Conservation (phyloP, 2,888 invertebrate species). For the Formica aserva region DNA sequence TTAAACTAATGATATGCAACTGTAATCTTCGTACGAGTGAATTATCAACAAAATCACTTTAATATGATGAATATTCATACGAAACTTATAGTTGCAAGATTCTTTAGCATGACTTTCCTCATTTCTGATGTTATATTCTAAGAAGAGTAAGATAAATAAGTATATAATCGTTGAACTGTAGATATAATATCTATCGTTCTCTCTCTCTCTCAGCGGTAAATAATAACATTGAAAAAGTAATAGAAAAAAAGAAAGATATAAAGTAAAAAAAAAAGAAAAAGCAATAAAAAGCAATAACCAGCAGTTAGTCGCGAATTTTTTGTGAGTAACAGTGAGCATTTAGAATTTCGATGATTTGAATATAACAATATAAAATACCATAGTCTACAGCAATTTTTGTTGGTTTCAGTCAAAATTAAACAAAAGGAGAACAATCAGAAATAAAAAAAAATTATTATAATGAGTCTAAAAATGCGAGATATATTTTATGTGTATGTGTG, state of each 20-base stretch:
- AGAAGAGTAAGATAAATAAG: neutral
- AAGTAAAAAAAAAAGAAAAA: neutral
- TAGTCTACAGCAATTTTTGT: neutral
- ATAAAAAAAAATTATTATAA: neutral
- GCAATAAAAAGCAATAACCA: neutral
- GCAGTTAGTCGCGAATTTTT: neutral
- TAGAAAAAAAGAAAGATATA: neutral
- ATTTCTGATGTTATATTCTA: neutral
- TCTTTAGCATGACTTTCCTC: neutral
- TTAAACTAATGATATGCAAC: too few relatives aligned
- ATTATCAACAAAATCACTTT: too few relatives aligned
- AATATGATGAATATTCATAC: neutral
- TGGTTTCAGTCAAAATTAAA: neutral
- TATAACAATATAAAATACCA: neutral
- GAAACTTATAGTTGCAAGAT: neutral
- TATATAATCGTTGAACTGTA: neutral
- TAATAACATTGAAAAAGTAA: neutral
- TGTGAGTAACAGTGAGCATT: neutral
- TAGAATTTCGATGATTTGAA: neutral
- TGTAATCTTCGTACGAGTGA: too few relatives aligned
- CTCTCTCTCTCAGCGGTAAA: neutral
- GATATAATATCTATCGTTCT: neutral
- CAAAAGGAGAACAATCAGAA: neutral
- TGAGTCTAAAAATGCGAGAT: neutral
- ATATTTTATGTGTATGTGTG: neutral